phyloP scores from a whole-genome alignment of 2,888 invertebrate species.

The Dicyrtomina minuta region DNA sequence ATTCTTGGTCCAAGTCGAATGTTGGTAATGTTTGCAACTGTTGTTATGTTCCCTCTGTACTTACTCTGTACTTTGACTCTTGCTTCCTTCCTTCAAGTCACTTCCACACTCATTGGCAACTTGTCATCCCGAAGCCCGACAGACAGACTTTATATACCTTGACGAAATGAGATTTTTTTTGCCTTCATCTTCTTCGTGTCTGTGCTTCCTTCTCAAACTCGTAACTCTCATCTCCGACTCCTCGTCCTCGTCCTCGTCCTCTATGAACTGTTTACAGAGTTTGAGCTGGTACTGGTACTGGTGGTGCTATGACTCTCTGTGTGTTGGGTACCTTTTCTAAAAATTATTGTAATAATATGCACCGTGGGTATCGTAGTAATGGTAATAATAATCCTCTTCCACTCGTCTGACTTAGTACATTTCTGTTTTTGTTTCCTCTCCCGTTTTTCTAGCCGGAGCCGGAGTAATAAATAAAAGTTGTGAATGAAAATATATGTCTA shows the following conservation, averaged over 20 bases:
- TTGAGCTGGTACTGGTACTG: no score
- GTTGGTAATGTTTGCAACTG: neutral
- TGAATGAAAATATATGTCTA: constrained; percentile 23
- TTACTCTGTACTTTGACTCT: neutral
- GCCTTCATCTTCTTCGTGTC: constrained; percentile 18
- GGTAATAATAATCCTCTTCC: constrained; percentile 18
- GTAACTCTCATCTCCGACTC: neutral
- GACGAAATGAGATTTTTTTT: constrained; percentile 29
- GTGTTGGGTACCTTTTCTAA: constrained; percentile 5
- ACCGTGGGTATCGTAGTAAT: constrained; percentile 19
- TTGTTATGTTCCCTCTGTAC: neutral
- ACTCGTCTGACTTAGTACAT: neutral
- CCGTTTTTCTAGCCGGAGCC: no score
- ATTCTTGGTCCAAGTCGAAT: no score
- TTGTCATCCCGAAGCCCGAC: constrained; percentile 26
- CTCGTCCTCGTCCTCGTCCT: no score
- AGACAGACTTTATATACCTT: constrained; percentile 29
- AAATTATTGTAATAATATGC: constrained; percentile 34
- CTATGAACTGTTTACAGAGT: no score
- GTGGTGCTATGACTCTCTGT: constrained; percentile 5
- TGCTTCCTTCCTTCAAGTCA: constrained; percentile 31
- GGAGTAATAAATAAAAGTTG: constrained; percentile 32
- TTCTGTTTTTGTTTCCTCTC: no score
- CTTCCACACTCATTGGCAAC: constrained; percentile 30
- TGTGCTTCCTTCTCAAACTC: constrained; percentile 7